A percentile compares a stretch with the other conserved stretches of the same genome.
These are phyloP conservation scores for Drosophila atripex DNA, from an alignment of 2,888 invertebrate genomes.

Conservation along the genomic window DNA sequence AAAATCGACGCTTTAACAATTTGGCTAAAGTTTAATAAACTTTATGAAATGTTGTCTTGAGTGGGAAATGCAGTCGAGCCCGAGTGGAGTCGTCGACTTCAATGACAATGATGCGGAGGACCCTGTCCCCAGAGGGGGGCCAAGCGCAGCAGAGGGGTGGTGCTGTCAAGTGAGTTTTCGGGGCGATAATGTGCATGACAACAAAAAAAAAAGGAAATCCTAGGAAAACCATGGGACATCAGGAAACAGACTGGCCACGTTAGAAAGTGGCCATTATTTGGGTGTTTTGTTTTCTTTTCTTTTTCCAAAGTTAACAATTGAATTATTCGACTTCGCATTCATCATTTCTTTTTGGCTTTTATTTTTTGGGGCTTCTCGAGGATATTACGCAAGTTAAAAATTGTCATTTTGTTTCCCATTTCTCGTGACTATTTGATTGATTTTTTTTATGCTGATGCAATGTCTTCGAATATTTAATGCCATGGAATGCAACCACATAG, in stretches of 20 bases:
- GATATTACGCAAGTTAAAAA: constrained; percentile 34
- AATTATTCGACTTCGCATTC: constrained; percentile 23
- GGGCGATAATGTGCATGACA: constrained; percentile 20
- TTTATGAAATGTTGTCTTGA: constrained; percentile 78
- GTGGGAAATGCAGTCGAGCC: constrained; percentile 72
- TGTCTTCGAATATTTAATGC: background rate
- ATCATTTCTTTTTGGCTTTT: constrained; percentile 19
- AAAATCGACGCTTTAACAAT: constrained; percentile 67
- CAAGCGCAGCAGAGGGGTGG: background rate
- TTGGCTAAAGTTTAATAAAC: constrained; percentile 78
- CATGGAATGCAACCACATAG: background rate
- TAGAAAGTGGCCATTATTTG: constrained; percentile 61
- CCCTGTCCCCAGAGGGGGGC: background rate
- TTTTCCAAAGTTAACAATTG: constrained; percentile 9
- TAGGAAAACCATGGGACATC: constrained; percentile 60
- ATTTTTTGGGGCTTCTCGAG: constrained; percentile 26
- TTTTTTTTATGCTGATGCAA: constrained; percentile 23
- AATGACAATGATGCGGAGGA: constrained; percentile 58
- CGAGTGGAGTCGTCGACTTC: constrained; percentile 46
- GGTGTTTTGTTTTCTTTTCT: constrained; percentile 5
- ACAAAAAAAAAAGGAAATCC: constrained; percentile 48
- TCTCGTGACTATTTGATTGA: constrained; percentile 25
- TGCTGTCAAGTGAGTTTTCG: constrained; percentile 36
- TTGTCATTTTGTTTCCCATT: constrained; percentile 14
- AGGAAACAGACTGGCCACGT: constrained; percentile 54